A percentile compares a stretch with the other conserved stretches of the same genome.
Conservation (phyloP, 2,113 vertebrate genomes). For the Rattus norvegicus region DNA sequence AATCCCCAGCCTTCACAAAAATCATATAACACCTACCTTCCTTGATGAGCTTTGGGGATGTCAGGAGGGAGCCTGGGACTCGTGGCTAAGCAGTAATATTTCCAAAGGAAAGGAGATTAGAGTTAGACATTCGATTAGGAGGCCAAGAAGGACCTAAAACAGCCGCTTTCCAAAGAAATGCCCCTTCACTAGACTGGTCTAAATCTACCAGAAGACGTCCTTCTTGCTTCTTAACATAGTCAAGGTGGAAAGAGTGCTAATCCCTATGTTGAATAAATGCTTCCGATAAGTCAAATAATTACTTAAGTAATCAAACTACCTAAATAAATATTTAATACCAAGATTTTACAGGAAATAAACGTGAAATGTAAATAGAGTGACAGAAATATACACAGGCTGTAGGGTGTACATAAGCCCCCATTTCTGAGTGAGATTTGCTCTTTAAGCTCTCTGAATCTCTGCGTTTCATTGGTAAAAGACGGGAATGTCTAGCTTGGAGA, state of each 20-base stretch:
- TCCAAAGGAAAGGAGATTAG: not conserved
- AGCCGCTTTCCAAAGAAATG: not conserved
- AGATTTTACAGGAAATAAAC: not conserved
- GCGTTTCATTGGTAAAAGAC: not conserved
- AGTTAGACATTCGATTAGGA: not conserved
- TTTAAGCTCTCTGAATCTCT: not conserved
- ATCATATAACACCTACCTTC: not conserved
- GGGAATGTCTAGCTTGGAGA: not conserved
- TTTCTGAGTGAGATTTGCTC: not conserved
- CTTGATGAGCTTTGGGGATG: not conserved
- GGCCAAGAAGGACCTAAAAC: not conserved
- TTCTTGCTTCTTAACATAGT: not conserved
- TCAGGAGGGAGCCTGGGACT: not conserved
- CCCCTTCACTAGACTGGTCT: not conserved
- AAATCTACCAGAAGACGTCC: not conserved
- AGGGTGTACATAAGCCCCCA: not conserved
- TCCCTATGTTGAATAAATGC: constrained; percentile 17
- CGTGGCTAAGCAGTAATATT: not conserved
- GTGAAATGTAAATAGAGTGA: not conserved
- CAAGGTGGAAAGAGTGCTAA: not conserved
- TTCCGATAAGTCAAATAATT: not conserved
- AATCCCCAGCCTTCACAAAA: constrained; percentile 35
- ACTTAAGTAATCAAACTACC: not conserved
- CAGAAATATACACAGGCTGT: not conserved
- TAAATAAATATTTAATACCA: not conserved